Conservation (phyloP, 2,888 invertebrate genomes). For the Microctonus aethiopoides region DNA sequence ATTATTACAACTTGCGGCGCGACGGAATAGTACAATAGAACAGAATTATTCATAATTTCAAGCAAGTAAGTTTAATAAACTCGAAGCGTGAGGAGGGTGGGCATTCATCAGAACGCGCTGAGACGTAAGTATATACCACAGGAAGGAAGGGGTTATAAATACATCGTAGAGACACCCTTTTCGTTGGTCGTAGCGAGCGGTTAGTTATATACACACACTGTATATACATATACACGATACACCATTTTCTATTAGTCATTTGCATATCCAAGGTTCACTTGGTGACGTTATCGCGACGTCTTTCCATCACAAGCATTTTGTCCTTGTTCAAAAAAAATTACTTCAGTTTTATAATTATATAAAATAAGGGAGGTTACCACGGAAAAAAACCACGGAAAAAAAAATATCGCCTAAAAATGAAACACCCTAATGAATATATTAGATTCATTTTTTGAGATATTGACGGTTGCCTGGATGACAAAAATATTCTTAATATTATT, state of each 20-base stretch:
- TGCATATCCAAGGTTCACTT: constrained; percentile 62
- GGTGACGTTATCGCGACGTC: constrained; percentile 18
- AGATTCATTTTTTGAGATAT: not conserved
- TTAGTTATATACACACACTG: constrained; percentile 52
- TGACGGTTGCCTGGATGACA: no score
- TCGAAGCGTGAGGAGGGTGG: constrained; percentile 41
- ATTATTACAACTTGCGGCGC: constrained; percentile 23
- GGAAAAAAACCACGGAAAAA: no score
- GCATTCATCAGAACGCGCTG: constrained; percentile 54
- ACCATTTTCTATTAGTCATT: constrained; percentile 52
- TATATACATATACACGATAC: constrained; percentile 20
- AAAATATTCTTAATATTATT: no score
- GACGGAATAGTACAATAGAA: constrained; percentile 32
- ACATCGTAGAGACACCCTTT: constrained; percentile 59
- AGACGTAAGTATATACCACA: constrained; percentile 46
- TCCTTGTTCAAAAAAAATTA: constrained; percentile 4
- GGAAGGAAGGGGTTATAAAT: constrained; percentile 63
- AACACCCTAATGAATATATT: no score
- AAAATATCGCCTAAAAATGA: no score
- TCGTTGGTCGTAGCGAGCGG: constrained; percentile 42
- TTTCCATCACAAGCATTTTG: constrained; percentile 28
- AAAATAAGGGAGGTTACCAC: not conserved
- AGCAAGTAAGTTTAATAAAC: constrained; percentile 40
- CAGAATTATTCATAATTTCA: constrained; percentile 41
- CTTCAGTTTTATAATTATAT: not conserved